Evolutionary conservation across 2,888 invertebrate genomes (phyloP).

Genomic region (Nasonia oneida): DNA sequence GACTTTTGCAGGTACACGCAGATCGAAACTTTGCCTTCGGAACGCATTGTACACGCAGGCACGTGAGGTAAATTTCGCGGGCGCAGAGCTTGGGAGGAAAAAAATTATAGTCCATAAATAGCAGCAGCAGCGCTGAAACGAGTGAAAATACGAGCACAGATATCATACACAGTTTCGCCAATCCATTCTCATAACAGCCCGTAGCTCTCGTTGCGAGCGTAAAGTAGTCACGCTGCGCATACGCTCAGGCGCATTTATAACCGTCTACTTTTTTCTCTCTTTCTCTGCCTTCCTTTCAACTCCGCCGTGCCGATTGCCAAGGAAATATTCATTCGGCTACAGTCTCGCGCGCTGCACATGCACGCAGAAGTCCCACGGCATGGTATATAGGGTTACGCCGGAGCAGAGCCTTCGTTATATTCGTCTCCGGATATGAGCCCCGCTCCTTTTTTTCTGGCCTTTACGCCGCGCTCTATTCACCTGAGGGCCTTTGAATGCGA

Average conservation of each 20-base stretch:
- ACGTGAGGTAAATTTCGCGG: not conserved
- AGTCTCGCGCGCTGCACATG: not conserved
- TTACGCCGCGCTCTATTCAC: not conserved
- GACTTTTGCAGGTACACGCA: too few relatives aligned
- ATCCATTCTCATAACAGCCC: constrained; percentile 2
- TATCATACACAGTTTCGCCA: not conserved
- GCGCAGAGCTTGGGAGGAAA: too few relatives aligned
- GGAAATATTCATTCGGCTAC: not conserved
- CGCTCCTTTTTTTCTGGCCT: not conserved
- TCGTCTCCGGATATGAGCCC: not conserved
- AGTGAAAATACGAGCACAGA: constrained; percentile 5
- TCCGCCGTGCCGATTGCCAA: not conserved
- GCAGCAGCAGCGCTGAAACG: not conserved
- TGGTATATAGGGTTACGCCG: not conserved
- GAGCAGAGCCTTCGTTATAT: not conserved
- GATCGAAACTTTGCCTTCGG: too few relatives aligned
- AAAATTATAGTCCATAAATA: not conserved
- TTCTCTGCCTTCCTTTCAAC: not conserved
- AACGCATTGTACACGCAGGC: too few relatives aligned
- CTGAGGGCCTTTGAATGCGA: not conserved
- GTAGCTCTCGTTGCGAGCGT: not conserved
- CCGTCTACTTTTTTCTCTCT: not conserved
- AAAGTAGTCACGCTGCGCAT: not conserved
- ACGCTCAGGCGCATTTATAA: not conserved
- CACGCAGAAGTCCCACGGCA: not conserved